Base-by-base conservation (phyloP, 2,888 invertebrate species). In the Scotopteryx bipunctaria region DNA sequence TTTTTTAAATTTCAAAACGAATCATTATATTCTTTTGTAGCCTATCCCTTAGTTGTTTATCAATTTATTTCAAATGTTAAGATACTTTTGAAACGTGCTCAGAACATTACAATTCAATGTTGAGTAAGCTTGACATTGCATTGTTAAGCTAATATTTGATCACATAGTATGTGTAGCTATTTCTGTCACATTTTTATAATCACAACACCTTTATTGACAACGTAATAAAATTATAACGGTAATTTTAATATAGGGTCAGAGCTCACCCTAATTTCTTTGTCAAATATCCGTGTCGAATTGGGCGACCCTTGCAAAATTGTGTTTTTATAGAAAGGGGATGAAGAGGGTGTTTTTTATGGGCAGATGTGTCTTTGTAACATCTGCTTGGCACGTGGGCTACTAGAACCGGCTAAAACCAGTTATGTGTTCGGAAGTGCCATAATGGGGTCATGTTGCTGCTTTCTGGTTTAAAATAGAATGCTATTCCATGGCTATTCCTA, bases 381-480 rank as follows among this genome's bases (percentile, higher is more conserved):
- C 87, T 88, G 87, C 80, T 55, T 29, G 73, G 73, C 87, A 85
- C 87, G 86, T 85, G 86, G 75, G 63, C 53, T 46, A 50, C 60
- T 56, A 52, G 29, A 61, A 62, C 66, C 51, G 59, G 63, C 59
- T 53, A 52, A 33, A 61, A 62, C 67, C 50, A 59, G 65, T 65
- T 59, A 59, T 21, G 21, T 29, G 33, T 42, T 62, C 57, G 62
- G 64, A 65, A 64, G 59, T 58, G 48, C 49, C 19, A 50, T 53
- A 61, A 56, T 59, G 55, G 59, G 54, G 50, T 53, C 54, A 44
- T 45, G 46, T 47, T 47, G 32, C 49, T 47, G 40, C 51, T 29
- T 42, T 47, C 33, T 50, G 32, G 40, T 40, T n/a, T 43, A 32
- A 48, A 47, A 40, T 38, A 29, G 37, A 47, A 48, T 38, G 14